Base-by-base conservation (phyloP, 2,113 vertebrate species). In the Apeltes quadracus region DNA sequence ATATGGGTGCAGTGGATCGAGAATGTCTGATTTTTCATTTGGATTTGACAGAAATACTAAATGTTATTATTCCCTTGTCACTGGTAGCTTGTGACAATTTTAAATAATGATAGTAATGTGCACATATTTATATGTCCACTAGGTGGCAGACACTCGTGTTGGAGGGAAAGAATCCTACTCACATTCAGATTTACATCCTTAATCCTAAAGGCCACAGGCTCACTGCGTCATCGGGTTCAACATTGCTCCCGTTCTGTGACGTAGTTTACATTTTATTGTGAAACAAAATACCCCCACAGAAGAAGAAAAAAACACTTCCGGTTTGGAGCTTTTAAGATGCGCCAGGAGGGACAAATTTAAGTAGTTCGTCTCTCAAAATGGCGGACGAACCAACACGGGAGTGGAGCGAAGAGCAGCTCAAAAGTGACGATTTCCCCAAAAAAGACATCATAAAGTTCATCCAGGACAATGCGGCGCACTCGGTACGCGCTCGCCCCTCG, bases 381-480 rank as follows among this genome's bases (percentile, higher is more conserved):
- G 92, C 95, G 55, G 88, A 79, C 0, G 94, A 93, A 13, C 94
- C 93, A 3, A 85, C 87, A 71, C 94, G 94, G 71, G 94, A 94
- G 34, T 98, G 96, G 97, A 96, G 91, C 84, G 88, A 93, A 0
- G 96, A 97, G 91, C 95, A 98, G 91, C 94, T 98, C 63, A 95
- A 95, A 84, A 95, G 94, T 89, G 97, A 98, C 7, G 94, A 95
- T 82, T 89, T 99, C 41, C 90, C 95, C 32, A 99, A 99, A 92
- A 97, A 97, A 87, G 96, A 98, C 43, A 82, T 99, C 16, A 97
- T 98, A 88, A 95, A 93, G 78, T 99, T 98, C 90, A 93, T 98
- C 2, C 96, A 98, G 93, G 94, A 97, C 53, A 94, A 96, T 79
- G 96, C 94, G 9, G 94, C 96, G 7, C 95, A 97, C 72, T 94